A percentile compares a stretch with the other conserved stretches of the same genome.
Evolutionary conservation across 1,140 invertebrate species (phyloP).

Genomic region (Euwallacea fornicatus): DNA sequence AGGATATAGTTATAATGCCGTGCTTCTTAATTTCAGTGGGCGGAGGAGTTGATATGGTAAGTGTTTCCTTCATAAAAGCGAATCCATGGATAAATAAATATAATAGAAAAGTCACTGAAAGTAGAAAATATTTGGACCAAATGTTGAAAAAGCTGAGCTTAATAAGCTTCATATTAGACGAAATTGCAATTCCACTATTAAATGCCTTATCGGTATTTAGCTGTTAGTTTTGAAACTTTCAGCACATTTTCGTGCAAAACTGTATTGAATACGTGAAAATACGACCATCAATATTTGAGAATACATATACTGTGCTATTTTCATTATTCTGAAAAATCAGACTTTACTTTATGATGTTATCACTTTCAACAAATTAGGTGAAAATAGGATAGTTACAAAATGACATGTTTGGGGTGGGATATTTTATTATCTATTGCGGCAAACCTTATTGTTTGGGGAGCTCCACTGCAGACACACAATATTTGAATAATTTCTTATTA

Average conservation of each 20-base stretch:
- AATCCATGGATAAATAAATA: background rate
- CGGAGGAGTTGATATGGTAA: slow-evolving; percentile 31
- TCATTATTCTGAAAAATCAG: no score
- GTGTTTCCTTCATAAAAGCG: background rate
- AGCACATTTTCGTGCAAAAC: slow-evolving; percentile 24
- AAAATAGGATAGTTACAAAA: background rate
- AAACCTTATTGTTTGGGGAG: no score
- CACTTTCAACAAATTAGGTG: no score
- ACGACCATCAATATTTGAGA: slow-evolving; percentile 2
- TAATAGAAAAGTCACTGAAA: background rate
- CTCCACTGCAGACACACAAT: no score
- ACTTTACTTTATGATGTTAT: no score
- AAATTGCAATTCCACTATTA: slow-evolving; percentile 1
- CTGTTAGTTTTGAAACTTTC: slow-evolving; percentile 14
- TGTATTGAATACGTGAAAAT: background rate
- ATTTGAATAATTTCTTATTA: no score
- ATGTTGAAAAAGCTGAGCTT: background rate
- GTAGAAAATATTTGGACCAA: background rate
- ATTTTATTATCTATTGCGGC: no score
- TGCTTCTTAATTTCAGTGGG: slow-evolving; percentile 11
- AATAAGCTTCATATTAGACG: background rate
- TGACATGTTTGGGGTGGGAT: background rate
- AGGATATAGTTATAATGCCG: background rate
- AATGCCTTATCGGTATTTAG: slow-evolving; percentile 20
- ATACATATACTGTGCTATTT: background rate